Base-by-base conservation (phyloP, 2,888 invertebrate genomes). In the Ypsolopha scabrella region DNA sequence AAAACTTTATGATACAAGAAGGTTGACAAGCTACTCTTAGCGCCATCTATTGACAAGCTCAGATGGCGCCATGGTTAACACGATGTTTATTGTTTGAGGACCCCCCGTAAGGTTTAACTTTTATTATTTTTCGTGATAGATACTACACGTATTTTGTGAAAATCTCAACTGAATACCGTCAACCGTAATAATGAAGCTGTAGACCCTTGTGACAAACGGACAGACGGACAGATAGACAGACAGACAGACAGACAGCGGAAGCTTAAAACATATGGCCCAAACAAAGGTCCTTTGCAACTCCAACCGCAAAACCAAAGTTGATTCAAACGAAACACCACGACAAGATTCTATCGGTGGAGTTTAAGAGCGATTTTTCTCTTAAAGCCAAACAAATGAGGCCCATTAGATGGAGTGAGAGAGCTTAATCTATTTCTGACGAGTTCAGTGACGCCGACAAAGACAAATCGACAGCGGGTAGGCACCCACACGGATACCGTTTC, bases 371-470 rank as follows among this genome's bases (percentile, higher is more conserved):
- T 85, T 86, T 85, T 85, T 86, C 83, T 81, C 79, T 81, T 79
- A 86, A 80, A 86, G 79, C 86, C 75, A 86, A 82, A 86, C 85
- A 86, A 86, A 86, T 86, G 86, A 83, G 86, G 75, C 76, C 83
- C 82, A 85, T 86, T 86, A 86, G 82, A 86, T 81, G 79, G 79
- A 85, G 85, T 81, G 82, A 85, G 85, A 86, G 80, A 77, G 85
- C 86, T 86, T 86, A 86, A 86, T 86, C 86, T 86, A 86, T 86
- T 86, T 86, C 86, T 86, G 86, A 86, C 86, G 86, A 86, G 86
- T 86, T 86, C 82, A 83, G 80, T 82, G 86, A 86, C 86, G 86
- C 85, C 82, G 86, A 85, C 86, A 82, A 80, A 82, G 86, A 86
- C 85, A 82, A 83, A 86, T 86, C 81, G 86, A 80, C 82, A 81